Evolutionary conservation across 2,888 invertebrate genomes (phyloP), one percentile per base, ranked within the genome.

Genomic region (Eupithecia pulchellata): DNA sequence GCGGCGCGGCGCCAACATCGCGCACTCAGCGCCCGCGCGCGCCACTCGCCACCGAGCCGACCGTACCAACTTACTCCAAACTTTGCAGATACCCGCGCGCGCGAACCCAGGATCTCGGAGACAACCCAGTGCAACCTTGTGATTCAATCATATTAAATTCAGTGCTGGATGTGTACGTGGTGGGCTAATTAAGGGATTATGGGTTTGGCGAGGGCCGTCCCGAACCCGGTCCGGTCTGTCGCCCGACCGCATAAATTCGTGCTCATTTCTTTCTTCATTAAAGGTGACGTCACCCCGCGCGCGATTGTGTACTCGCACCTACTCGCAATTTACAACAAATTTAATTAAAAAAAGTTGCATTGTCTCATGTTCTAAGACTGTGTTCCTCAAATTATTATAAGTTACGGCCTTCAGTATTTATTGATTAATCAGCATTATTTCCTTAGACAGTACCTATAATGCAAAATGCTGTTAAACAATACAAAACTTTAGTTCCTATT

Each of bases 1-100:
- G 91, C 92, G 93, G 92, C 93, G 93, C 86, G 91, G 91, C 91
- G 93, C 90, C 80, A 86, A 85, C 89, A 91, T 77, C 87, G 90
- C 89, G 85, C 20, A 20, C 82, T 82, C 80, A 89, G 89, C 90
- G 89, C 92, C 86, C 90, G 91, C 90, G 89, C 91, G 89, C 90
- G 89, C 88, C 74, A 73, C 76, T 73, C 80, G 75, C 77, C 69
- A 52, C 79, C 76, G 78, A 76, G 76, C 72, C 84, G 87, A 84
- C 79, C 78, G 78, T 3, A 60, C 34, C 60, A 60, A 82, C 81
- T 79, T 80, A 71, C 32, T n/a, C 74, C 70, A 77, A 79, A 79
- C 74, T 78, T 71, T 60, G 13, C 32, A n/a, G 20, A 32, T 30
- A n/a, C n/a, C 60, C 60, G 60, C 60, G 60, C 60, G 13, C n/a